These are phyloP conservation scores for Heloderma charlesbogerti DNA, from an alignment of 2,113 vertebrate genomes.

Conservation along the genomic window DNA sequence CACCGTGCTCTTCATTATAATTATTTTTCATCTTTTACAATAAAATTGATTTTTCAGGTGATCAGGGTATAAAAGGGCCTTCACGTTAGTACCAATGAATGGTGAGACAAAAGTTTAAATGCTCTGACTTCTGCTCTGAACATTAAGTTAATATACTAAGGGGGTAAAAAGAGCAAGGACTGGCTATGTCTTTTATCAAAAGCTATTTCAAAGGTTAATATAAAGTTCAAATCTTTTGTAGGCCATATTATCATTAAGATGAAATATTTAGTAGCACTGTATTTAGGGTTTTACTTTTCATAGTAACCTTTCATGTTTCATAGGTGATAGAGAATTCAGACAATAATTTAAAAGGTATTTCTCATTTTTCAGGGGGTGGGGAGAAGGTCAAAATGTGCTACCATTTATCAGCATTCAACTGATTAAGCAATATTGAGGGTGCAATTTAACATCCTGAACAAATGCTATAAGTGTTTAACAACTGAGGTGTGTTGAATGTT, in stretches of 20 bases:
- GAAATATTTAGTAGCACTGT: constrained; percentile 66
- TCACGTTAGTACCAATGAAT: constrained; percentile 49
- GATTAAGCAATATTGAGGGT: constrained; percentile 52
- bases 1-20: neutral
- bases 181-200: constrained; percentile 62
- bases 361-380: constrained; percentile 63
- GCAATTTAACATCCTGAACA: constrained; percentile 56
- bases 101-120: constrained; percentile 57
- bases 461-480: constrained; percentile 56
- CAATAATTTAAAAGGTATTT: constrained; percentile 65
- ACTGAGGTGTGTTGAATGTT: constrained; percentile 53
- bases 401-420: constrained; percentile 56
- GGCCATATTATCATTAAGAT: constrained; percentile 68
- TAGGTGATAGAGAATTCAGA: constrained; percentile 62
- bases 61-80: constrained; percentile 25
- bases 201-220: constrained; percentile 61
- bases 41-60: constrained; percentile 42
- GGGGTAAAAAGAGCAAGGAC: neutral
- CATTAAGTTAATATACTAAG: constrained; percentile 39
- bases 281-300: constrained; percentile 68
- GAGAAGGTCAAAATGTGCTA: constrained; percentile 47
- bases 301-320: constrained; percentile 63
- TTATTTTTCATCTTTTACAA: constrained; percentile 1
- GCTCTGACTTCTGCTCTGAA: constrained; percentile 44
- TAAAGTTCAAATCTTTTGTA: constrained; percentile 58